A percentile compares a stretch with the other conserved stretches of the same genome.
Conservation (phyloP, 2,113 vertebrate genomes). For the Apeltes quadracus region DNA sequence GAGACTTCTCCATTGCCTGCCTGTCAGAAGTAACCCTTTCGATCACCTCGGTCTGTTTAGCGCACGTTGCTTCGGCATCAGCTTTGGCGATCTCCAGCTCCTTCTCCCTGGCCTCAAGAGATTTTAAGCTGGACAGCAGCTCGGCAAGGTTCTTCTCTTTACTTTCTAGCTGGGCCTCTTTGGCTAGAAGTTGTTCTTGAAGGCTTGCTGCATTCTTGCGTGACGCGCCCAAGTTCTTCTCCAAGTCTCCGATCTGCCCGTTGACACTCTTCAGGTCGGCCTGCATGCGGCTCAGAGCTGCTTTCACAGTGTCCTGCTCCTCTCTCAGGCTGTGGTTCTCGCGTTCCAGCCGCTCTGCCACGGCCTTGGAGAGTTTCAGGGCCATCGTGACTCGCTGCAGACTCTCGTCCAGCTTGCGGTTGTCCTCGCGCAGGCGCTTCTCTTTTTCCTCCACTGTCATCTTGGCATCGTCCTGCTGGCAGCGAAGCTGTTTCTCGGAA, state of each 20-base stretch:
- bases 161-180: slow-evolving; percentile 72
- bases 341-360: slow-evolving; percentile 74
- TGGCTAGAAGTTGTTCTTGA: slow-evolving; percentile 78
- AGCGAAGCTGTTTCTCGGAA: slow-evolving; percentile 85
- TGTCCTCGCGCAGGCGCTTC: slow-evolving; percentile 78
- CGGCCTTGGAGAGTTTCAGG: slow-evolving; percentile 76
- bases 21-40: slow-evolving; percentile 74
- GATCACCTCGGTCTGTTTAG: slow-evolving; percentile 71
- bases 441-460: slow-evolving; percentile 82
- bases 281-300: slow-evolving; percentile 79
- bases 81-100: slow-evolving; percentile 75
- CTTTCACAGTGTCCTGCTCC: slow-evolving; percentile 80
- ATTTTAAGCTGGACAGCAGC: slow-evolving; percentile 72
- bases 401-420: slow-evolving; percentile 83
- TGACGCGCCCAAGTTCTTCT: slow-evolving; percentile 80
- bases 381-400: slow-evolving; percentile 81
- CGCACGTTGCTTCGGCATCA: slow-evolving; percentile 69
- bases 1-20: slow-evolving; percentile 68
- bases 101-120: slow-evolving; percentile 70
- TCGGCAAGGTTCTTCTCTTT: slow-evolving; percentile 75
- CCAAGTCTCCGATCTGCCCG: slow-evolving; percentile 79
- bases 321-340: slow-evolving; percentile 84
- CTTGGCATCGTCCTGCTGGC: slow-evolving; percentile 75
- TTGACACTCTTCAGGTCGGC: slow-evolving; percentile 81
- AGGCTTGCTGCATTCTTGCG: slow-evolving; percentile 80